phyloP scores from a whole-genome alignment of 2,797 vertebrate species.

The Crossoptilon crossoptilon region DNA sequence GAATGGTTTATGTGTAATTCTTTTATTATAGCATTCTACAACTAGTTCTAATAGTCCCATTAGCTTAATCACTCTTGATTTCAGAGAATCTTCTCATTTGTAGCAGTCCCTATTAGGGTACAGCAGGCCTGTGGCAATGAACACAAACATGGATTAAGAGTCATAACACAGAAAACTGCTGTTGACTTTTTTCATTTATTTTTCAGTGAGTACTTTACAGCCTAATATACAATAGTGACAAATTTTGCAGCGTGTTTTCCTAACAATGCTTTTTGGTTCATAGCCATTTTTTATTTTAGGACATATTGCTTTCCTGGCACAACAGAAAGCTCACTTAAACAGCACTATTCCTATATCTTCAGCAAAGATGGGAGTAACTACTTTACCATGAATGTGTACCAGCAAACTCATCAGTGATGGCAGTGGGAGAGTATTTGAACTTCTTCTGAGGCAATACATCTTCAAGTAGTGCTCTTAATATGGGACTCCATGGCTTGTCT shows the following conservation, averaged over 20 bases:
- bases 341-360: not conserved
- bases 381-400: not conserved
- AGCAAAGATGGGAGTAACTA: not conserved
- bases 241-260: not conserved
- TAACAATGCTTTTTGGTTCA: not conserved
- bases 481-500: not conserved
- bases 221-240: not conserved
- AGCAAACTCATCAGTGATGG: not conserved
- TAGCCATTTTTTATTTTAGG: not conserved
- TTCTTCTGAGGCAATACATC: not conserved
- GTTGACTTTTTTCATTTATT: not conserved
- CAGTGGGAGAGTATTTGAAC: not conserved
- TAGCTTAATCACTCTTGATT: constrained; percentile 40
- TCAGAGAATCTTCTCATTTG: constrained; percentile 23
- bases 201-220: not conserved
- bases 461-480: not conserved
- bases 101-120: not conserved
- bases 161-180: not conserved
- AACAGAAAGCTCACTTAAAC: not conserved
- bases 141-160: not conserved
- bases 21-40: not conserved
- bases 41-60: not conserved
- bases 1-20: not conserved
- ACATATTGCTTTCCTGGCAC: not conserved
- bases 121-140: not conserved